Evolutionary conservation across 1,140 invertebrate genomes (phyloP), one percentile per base, ranked within the genome.

Genomic region (Caenorhabditis brenneri): DNA sequence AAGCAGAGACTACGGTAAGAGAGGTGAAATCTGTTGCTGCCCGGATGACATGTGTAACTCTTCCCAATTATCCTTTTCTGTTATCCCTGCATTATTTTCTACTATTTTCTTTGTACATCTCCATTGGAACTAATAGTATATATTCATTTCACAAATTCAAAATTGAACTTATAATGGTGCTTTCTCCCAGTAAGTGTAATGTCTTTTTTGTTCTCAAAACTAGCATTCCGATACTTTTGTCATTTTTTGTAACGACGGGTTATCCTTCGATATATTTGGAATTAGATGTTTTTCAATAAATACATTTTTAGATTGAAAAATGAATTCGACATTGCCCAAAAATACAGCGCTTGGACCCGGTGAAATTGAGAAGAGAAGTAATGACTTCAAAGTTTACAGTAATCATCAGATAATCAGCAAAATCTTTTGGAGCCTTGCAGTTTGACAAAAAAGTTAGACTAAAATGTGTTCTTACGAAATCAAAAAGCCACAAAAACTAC

Each of bases 1-100:
- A 22, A 55, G 87, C 51, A 60, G 80, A 65, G 85, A 86, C 42
- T 86, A 86, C 80, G 85, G 85, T 48, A 65, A 51, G 29, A 60
- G 78, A 27, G 85, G 85, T n/a, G 49, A 81, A 79, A 83, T 86
- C 24, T 86, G 85, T 53, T 86, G 85, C 80, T 86, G 85, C 51
- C 19, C 81, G 0, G 55, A 55, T 46, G 81, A 86, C 55, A 55
- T 83, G 74, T 83, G 85, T 51, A 86, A 83, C 55, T 74, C 42
- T 39, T 27, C 69, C 42, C 27, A 29, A 36, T 10, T 7, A 31
- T 12, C 39, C 29, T 46, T 42, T 12, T 6, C 58, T 16, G 7
- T 19, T 83, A 5, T 80, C n/a, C 24, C 39, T 24, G 55, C 65
- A 1, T 3, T 55, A 0, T 5, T 83, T 49, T 51, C 2, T 19